These are phyloP conservation scores for Poeciliopsis retropinna DNA, from an alignment of 2,113 vertebrate species.

Conservation along the genomic window DNA sequence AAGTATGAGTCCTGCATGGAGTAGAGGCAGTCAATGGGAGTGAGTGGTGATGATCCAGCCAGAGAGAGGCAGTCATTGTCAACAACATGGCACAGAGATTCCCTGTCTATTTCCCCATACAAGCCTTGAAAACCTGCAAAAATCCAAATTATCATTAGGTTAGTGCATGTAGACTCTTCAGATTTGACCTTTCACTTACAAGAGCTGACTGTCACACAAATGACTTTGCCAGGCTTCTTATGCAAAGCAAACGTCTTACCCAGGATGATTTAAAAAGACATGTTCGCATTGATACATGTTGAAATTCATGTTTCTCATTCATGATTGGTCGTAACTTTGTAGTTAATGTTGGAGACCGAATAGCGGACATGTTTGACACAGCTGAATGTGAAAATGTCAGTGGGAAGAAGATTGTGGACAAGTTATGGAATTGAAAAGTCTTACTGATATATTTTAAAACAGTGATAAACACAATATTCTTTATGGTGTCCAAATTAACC, in stretches of 20 bases:
- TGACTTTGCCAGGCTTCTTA: neutral
- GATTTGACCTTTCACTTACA: neutral
- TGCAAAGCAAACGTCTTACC: neutral
- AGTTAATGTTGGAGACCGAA: too few species aligned
- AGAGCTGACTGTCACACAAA: neutral
- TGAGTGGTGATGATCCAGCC: conserved; percentile 85
- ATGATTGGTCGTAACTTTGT: too few species aligned
- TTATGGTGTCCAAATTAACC: too few species aligned
- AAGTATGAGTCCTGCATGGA: conserved; percentile 99
- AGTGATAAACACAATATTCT: too few species aligned
- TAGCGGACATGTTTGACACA: too few species aligned
- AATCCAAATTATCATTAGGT: neutral
- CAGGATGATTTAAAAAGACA: neutral
- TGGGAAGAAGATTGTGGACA: too few species aligned
- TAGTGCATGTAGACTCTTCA: neutral
- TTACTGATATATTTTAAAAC: too few species aligned
- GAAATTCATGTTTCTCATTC: too few species aligned
- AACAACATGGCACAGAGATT: conserved; percentile 86
- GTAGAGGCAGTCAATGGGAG: conserved; percentile 95
- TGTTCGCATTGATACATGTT: neutral
- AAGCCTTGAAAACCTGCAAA: conserved; percentile 87
- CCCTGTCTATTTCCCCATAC: conserved; percentile 86
- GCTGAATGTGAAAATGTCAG: too few species aligned
- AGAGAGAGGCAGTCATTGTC: conserved; percentile 88
- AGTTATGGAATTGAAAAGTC: too few species aligned